Percentiles rank a stretch among this genome's conserved stretches.
These are phyloP conservation scores for Acanthaster planci DNA, from an alignment of 35 echinoderm and acorn worm genomes.

Conservation along the genomic window DNA sequence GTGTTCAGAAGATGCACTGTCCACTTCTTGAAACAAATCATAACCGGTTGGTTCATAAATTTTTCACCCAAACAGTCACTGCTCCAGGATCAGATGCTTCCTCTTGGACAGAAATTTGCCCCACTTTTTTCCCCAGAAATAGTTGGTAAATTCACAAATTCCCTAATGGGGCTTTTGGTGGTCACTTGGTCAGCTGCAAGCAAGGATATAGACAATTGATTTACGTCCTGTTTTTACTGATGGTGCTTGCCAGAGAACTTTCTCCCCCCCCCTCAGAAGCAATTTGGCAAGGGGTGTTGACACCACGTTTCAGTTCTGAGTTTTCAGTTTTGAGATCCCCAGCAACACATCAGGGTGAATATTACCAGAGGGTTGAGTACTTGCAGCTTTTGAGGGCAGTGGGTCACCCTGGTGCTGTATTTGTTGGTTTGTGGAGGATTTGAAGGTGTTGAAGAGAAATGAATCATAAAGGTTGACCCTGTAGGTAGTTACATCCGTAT, in stretches of 20 bases:
- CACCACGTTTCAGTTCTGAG: constrained; percentile 4
- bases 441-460: too few species aligned
- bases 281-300: constrained; percentile 21
- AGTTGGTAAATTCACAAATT: not conserved
- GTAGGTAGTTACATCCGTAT: too few species aligned
- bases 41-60: too few species aligned
- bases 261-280: not conserved
- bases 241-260: not conserved
- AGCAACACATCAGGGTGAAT: too few species aligned
- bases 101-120: not conserved
- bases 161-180: not conserved
- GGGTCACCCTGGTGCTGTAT: too few species aligned
- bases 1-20: too few species aligned
- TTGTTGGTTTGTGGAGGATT: too few species aligned
- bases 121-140: not conserved
- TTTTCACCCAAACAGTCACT: too few species aligned
- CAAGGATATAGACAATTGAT: constrained; percentile 19
- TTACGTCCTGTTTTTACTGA: constrained; percentile 12
- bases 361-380: too few species aligned
- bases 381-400: too few species aligned
- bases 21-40: too few species aligned
- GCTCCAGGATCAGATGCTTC: not conserved
- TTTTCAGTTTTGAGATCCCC: not conserved
- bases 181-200: constrained; percentile 23
- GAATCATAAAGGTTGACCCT: too few species aligned